Conservation (phyloP, 2,888 invertebrate species). For the Agonopterix arenella region DNA sequence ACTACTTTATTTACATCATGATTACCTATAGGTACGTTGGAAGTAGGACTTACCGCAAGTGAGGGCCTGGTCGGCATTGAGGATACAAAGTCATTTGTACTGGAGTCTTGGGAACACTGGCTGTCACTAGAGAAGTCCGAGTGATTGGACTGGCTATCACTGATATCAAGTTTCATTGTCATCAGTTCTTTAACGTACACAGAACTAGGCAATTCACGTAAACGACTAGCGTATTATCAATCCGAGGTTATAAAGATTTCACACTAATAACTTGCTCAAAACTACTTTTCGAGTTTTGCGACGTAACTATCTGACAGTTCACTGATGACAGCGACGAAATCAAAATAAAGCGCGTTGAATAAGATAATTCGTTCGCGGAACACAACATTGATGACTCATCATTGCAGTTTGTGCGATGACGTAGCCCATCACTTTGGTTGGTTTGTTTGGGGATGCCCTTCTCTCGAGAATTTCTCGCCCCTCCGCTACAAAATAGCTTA, state of each 20-base stretch:
- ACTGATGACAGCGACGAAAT: slow-evolving; percentile 47
- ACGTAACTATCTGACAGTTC: slow-evolving; percentile 47
- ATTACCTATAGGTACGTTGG: background rate
- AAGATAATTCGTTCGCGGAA: slow-evolving; percentile 47
- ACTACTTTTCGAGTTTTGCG: background rate
- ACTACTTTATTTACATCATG: too few relatives aligned
- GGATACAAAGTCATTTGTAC: slow-evolving; percentile 65
- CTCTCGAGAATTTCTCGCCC: slow-evolving; percentile 48
- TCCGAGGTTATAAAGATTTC: slow-evolving; percentile 19
- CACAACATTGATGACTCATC: slow-evolving; percentile 72
- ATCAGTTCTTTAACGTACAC: slow-evolving; percentile 42
- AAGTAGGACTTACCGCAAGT: slow-evolving; percentile 52
- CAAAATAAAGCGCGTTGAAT: slow-evolving; percentile 46
- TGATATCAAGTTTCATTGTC: slow-evolving; percentile 79
- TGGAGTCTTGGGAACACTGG: slow-evolving; percentile 76
- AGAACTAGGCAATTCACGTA: slow-evolving; percentile 27
- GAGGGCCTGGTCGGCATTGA: slow-evolving; percentile 52
- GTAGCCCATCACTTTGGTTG: slow-evolving; percentile 21
- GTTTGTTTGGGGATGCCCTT: slow-evolving; percentile 63
- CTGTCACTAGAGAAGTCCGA: slow-evolving; percentile 79
- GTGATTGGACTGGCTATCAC: slow-evolving; percentile 78
- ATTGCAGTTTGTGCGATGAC: slow-evolving; percentile 49
- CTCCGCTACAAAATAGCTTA: slow-evolving; percentile 44
- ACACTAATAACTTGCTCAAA: background rate
- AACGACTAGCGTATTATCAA: slow-evolving; percentile 1